Conservation (phyloP, 2,113 vertebrate species). For the Bos indicus region DNA sequence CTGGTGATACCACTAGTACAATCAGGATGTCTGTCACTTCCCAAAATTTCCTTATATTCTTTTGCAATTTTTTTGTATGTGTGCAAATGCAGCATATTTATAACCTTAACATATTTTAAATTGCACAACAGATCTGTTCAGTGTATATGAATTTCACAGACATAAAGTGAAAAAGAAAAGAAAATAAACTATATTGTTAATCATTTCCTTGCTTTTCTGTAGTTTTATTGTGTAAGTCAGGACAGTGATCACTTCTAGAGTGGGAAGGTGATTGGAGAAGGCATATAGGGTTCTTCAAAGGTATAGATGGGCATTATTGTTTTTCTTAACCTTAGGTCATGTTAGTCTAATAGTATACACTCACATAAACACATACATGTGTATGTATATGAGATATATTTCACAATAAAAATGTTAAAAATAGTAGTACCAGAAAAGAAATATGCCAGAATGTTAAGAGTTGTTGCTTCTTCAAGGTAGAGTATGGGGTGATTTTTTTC, state of each 20-base stretch:
- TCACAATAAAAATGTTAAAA: background rate
- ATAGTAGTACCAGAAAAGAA: background rate
- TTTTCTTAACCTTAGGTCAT: background rate
- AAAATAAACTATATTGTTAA: background rate
- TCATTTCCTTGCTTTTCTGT: constrained; percentile 12
- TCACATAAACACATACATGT: background rate
- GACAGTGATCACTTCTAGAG: background rate
- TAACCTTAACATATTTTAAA: background rate
- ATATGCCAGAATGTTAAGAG: background rate
- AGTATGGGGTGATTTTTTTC: background rate
- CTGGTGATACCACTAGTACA: background rate
- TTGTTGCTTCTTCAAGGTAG: constrained; percentile 24
- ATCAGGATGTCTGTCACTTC: background rate
- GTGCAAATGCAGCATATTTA: background rate
- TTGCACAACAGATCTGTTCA: background rate
- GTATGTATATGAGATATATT: background rate
- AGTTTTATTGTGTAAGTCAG: background rate
- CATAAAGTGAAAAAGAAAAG: background rate
- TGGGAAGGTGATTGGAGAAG: background rate
- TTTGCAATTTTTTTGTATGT: background rate
- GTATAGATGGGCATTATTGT: background rate
- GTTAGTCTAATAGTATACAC: background rate
- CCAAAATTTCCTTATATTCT: background rate
- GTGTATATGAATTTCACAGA: background rate
- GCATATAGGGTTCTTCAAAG: background rate